Conservation (phyloP, 2,113 vertebrate genomes). For the Pseudopipra pipra region DNA sequence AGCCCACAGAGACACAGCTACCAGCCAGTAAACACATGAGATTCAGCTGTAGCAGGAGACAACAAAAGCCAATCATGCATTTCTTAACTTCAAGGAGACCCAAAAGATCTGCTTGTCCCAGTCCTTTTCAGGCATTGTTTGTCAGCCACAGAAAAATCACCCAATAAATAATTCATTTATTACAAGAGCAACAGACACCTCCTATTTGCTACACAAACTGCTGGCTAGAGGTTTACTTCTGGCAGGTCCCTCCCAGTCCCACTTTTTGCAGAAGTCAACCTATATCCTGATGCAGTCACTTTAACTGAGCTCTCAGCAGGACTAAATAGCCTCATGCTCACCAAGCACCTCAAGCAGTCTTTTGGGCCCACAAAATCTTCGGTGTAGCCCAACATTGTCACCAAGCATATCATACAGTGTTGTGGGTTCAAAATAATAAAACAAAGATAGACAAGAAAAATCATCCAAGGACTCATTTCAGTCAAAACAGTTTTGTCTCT, state of each 20-base stretch:
- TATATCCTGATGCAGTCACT: not conserved
- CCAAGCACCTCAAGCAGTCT: not conserved
- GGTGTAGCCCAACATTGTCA: not conserved
- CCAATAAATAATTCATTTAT: not conserved
- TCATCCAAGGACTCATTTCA: not conserved
- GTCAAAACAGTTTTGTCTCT: not conserved
- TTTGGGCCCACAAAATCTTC: not conserved
- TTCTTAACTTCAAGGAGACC: not conserved
- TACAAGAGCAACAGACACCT: not conserved
- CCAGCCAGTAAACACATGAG: rapidly evolving
- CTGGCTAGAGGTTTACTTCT: not conserved
- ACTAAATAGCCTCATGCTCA: not conserved
- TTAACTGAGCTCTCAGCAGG: not conserved
- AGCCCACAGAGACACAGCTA: not conserved
- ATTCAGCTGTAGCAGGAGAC: not conserved
- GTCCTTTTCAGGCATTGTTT: not conserved
- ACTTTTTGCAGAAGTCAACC: not conserved
- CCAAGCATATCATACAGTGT: not conserved
- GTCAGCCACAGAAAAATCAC: not conserved
- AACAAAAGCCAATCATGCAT: not conserved
- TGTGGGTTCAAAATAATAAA: not conserved
- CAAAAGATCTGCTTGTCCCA: not conserved
- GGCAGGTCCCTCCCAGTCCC: not conserved
- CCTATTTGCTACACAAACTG: not conserved
- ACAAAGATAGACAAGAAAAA: not conserved